These are phyloP conservation scores for Plestiodon gilberti DNA, from an alignment of 2,113 vertebrate species.

Conservation along the genomic window DNA sequence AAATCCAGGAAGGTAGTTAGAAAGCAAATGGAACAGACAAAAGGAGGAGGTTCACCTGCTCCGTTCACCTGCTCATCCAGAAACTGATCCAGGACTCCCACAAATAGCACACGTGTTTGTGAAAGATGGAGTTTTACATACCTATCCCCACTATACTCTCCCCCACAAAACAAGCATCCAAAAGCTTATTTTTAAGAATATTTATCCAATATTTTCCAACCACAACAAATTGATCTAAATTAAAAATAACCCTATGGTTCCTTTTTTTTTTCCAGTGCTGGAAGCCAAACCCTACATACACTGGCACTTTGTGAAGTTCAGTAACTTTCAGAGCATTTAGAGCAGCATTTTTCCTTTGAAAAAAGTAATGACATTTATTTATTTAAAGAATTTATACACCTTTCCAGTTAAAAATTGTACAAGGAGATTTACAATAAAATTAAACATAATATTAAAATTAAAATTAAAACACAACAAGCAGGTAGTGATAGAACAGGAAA, in stretches of 20 bases:
- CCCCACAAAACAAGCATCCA: background rate
- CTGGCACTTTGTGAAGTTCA: conserved; percentile 12
- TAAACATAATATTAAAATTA: too few species aligned
- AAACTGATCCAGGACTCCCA: background rate
- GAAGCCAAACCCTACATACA: background rate
- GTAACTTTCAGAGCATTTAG: conserved; percentile 18
- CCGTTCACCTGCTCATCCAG: too few species aligned
- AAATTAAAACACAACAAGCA: too few species aligned
- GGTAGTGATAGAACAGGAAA: too few species aligned
- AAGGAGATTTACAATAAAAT: too few species aligned
- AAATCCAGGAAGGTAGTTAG: background rate
- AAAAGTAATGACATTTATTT: background rate
- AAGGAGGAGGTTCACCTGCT: too few species aligned
- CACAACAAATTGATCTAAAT: background rate
- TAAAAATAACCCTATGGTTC: background rate
- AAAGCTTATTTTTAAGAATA: background rate
- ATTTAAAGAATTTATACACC: too few species aligned
- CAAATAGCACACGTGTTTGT: background rate
- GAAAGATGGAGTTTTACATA: background rate
- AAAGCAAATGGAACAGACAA: background rate
- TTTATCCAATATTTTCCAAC: background rate
- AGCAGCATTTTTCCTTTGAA: conserved; percentile 40
- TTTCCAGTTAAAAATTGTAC: too few species aligned
- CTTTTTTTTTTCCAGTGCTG: background rate
- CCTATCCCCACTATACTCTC: background rate